phyloP scores from a whole-genome alignment of 2,888 invertebrate species.

The Zygothrica quintamaculata region DNA sequence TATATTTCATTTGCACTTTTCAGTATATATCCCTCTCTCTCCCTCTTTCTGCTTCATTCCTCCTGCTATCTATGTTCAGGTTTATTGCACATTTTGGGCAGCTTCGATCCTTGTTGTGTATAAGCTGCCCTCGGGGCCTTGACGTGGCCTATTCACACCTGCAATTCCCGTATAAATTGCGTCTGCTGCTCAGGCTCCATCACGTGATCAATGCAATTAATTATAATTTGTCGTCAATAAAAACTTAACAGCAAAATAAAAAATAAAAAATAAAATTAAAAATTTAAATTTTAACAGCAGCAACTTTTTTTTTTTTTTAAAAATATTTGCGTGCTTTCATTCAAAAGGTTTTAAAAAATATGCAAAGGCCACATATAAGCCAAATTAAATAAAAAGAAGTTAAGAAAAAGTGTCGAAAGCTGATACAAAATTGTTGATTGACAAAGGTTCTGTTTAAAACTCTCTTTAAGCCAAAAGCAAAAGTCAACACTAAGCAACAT shows the following conservation, averaged over 20 bases:
- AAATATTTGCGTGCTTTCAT: slow-evolving; percentile 37
- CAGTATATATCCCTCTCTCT: slow-evolving; percentile 6
- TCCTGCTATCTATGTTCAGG: slow-evolving; percentile 18
- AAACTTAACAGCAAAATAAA: slow-evolving; percentile 25
- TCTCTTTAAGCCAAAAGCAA: slow-evolving; percentile 46
- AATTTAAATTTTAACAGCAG: slow-evolving; percentile 37
- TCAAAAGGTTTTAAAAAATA: neutral
- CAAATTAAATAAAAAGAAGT: no score
- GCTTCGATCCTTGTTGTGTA: slow-evolving; percentile 20
- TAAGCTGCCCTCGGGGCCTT: slow-evolving; percentile 40
- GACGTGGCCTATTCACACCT: slow-evolving; percentile 76
- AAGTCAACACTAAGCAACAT: slow-evolving; percentile 35
- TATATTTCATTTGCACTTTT: slow-evolving; percentile 28
- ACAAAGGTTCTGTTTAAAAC: slow-evolving; percentile 42
- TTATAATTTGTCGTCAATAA: slow-evolving; percentile 81
- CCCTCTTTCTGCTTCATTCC: slow-evolving; percentile 4
- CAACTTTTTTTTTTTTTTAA: no score
- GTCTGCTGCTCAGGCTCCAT: slow-evolving; percentile 77
- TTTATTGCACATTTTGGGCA: slow-evolving; percentile 56
- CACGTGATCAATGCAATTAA: slow-evolving; percentile 81
- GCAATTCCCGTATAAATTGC: slow-evolving; percentile 68
- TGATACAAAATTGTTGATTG: slow-evolving; percentile 65
- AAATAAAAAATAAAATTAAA: slow-evolving; percentile 20
- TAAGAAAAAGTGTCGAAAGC: slow-evolving; percentile 61
- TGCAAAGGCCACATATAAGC: slow-evolving; percentile 2